Evolutionary conservation across 2,113 vertebrate species (phyloP).

Genomic region (human (Homo sapiens)): GRCh38 chr14:71095501-71096000

Average conservation of each 20-base stretch:
- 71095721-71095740: too few species aligned
- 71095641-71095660: not conserved
- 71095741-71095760: not conserved
- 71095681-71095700: too few species aligned
- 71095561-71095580: not conserved
- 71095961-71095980: too few species aligned
- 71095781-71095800: not conserved
- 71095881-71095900: too few species aligned
- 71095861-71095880: not conserved
- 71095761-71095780: not conserved
- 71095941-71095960: too few species aligned
- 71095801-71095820: slow-evolving; percentile 4
- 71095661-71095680: too few species aligned
- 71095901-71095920: too few species aligned
- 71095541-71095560: not conserved
- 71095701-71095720: not conserved
- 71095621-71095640: not conserved
- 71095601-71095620: not conserved
- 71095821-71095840: not conserved
- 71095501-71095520: not conserved
- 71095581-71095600: not conserved
- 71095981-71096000: too few species aligned
- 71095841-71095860: not conserved
- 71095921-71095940: too few species aligned
- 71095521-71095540: not conserved